Percentiles rank a stretch among this genome's conserved stretches.
Evolutionary conservation across 2,888 invertebrate species (phyloP).

Genomic region (Schizaphis graminum): DNA sequence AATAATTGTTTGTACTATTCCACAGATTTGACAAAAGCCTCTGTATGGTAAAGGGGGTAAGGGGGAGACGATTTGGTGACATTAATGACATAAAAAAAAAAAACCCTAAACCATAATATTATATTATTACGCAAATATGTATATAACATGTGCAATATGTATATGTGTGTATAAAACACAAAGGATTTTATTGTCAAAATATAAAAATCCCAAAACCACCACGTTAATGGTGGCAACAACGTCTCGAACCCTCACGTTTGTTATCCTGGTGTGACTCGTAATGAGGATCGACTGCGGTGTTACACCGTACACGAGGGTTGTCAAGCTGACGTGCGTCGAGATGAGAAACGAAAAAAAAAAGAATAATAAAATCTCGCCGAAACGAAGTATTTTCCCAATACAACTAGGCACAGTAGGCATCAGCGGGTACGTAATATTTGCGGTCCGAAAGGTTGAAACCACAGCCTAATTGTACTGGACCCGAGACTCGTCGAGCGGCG

Average conservation of each 20-base stretch:
- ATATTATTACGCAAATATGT: background rate
- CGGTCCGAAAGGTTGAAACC: background rate
- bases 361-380: constrained; percentile 11
- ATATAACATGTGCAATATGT: background rate
- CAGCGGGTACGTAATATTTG: background rate
- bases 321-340: constrained; percentile 16
- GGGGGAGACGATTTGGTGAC: constrained; percentile 7
- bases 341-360: background rate
- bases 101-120: background rate
- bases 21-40: background rate
- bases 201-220: constrained; percentile 6
- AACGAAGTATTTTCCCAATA: background rate
- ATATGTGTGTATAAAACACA: background rate
- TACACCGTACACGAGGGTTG: background rate
- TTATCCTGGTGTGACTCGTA: constrained; percentile 50
- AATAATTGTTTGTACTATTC: background rate
- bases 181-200: constrained; percentile 53
- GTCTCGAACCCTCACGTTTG: constrained; percentile 31
- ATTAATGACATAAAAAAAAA: constrained; percentile 15
- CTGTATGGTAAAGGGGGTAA: background rate
- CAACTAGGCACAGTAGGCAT: background rate
- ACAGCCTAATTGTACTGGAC: constrained; percentile 34
- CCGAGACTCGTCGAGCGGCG: background rate
- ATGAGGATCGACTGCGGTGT: constrained; percentile 3
- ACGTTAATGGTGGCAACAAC: constrained; percentile 39